phyloP scores from a whole-genome alignment of 2,888 invertebrate genomes.

The Andrena haemorrhoa region DNA sequence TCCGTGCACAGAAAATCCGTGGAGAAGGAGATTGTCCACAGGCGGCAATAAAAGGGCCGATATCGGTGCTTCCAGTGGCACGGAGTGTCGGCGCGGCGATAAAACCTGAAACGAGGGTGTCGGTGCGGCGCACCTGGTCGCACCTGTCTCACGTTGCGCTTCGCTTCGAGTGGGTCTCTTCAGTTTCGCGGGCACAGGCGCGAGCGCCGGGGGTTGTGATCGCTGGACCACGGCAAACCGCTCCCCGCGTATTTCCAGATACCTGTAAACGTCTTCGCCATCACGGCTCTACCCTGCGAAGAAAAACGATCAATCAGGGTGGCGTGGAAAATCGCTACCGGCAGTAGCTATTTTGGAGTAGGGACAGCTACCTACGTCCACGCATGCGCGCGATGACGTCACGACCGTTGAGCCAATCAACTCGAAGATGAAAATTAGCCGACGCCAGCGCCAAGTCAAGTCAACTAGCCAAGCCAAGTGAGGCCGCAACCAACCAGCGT shows the following conservation, averaged over 20 bases:
- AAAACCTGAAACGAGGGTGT: constrained; percentile 58
- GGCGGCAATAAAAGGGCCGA: constrained; percentile 58
- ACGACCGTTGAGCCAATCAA: too few relatives aligned
- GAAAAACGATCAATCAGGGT: constrained; percentile 50
- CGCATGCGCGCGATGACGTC: too few relatives aligned
- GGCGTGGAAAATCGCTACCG: too few relatives aligned
- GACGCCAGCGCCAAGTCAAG: too few relatives aligned
- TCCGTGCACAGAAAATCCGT: constrained; percentile 21
- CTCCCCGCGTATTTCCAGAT: constrained; percentile 52
- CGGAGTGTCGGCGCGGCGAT: constrained; percentile 35
- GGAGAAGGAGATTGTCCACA: constrained; percentile 54
- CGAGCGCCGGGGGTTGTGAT: constrained; percentile 63
- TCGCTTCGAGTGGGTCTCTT: constrained; percentile 62
- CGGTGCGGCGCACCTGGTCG: constrained; percentile 71
- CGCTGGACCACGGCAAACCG: constrained; percentile 66
- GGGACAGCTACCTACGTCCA: too few relatives aligned
- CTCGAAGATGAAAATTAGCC: too few relatives aligned
- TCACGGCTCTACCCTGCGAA: constrained; percentile 49
- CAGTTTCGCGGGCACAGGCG: constrained; percentile 44
- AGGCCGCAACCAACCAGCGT: too few relatives aligned
- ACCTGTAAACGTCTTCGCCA: constrained; percentile 53
- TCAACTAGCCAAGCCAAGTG: too few relatives aligned
- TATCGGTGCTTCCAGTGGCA: constrained; percentile 40
- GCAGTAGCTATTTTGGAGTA: too few relatives aligned
- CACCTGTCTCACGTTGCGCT: constrained; percentile 78